Conservation (phyloP, 2,888 invertebrate genomes). For the Sceliomorpha sp. region DNA sequence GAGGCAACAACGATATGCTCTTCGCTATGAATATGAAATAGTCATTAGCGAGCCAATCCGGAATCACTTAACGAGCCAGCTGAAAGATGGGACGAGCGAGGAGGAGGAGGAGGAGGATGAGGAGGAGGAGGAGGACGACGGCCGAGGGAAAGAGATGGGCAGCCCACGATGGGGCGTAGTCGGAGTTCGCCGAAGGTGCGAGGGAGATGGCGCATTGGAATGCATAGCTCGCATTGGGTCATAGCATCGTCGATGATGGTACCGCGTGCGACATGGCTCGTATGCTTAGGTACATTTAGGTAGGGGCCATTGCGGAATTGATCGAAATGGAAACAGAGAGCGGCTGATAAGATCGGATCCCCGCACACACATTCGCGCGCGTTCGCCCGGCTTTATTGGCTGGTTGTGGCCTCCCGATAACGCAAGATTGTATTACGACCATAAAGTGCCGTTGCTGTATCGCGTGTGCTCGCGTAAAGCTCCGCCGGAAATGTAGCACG, state of each 20-base stretch:
- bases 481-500: slow-evolving; percentile 30
- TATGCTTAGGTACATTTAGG: slow-evolving; percentile 38
- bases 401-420: slow-evolving; percentile 62
- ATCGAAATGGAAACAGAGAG: slow-evolving; percentile 53
- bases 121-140: background rate
- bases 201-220: slow-evolving; percentile 59
- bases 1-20: background rate
- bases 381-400: slow-evolving; percentile 63
- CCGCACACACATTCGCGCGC: slow-evolving; percentile 33
- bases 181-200: slow-evolving; percentile 11
- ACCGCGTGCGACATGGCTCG: slow-evolving; percentile 10
- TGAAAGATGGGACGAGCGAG: slow-evolving; percentile 1
- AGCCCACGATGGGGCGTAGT: background rate
- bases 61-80: slow-evolving; percentile 61
- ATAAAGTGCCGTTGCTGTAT: slow-evolving; percentile 60
- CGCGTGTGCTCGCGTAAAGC: slow-evolving; percentile 32
- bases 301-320: slow-evolving; percentile 38
- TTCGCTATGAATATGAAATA: slow-evolving; percentile 12
- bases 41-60: slow-evolving; percentile 56
- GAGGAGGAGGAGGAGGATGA: too few species aligned
- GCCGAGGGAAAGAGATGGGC: background rate
- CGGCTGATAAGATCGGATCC: slow-evolving; percentile 62
- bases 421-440: slow-evolving; percentile 63
- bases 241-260: slow-evolving; percentile 28
- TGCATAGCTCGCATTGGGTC: slow-evolving; percentile 53